Percentiles rank a stretch among this genome's conserved stretches.
phyloP scores from a whole-genome alignment of 1,140 invertebrate species.

The Bombyx mandarina region DNA sequence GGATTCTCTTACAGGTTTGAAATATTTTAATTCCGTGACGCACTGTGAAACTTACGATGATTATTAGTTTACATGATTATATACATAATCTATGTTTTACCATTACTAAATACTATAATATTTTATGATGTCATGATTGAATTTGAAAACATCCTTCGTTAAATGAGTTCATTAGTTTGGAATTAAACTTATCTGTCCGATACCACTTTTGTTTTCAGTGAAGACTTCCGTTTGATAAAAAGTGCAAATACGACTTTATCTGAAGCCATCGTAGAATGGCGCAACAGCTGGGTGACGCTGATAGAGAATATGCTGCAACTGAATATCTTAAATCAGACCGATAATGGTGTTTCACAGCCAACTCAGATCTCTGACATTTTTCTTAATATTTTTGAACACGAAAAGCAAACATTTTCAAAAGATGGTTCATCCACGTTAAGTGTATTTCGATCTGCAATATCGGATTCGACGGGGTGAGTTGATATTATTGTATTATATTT shows the following conservation, averaged over 20 bases:
- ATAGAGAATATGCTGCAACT: constrained; percentile 31
- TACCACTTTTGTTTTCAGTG: constrained; percentile 23
- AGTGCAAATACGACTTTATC: constrained; percentile 13
- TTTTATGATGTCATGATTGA: no score
- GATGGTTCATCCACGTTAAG: constrained; percentile 13
- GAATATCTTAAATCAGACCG: constrained; percentile 15
- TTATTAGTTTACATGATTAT: no score
- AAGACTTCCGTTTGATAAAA: constrained; percentile 23
- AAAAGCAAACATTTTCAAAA: not conserved
- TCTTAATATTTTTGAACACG: constrained; percentile 18
- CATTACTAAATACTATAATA: no score
- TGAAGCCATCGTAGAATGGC: constrained; percentile 21
- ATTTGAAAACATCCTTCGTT: no score
- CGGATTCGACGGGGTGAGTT: constrained; percentile 16
- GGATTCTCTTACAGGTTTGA: no score
- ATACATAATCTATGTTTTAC: no score
- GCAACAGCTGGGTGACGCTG: constrained; percentile 30
- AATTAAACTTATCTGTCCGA: no score
- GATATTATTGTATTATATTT: no score
- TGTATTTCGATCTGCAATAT: constrained; percentile 9
- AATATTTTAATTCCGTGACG: no score
- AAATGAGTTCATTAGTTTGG: no score
- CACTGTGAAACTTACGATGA: no score
- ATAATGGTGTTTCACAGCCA: constrained; percentile 13
- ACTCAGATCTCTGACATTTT: constrained; percentile 13